A percentile compares a stretch with the other conserved stretches of the same genome.
Conservation (phyloP, 2,888 invertebrate genomes). For the Gymnosoma rotundatum region DNA sequence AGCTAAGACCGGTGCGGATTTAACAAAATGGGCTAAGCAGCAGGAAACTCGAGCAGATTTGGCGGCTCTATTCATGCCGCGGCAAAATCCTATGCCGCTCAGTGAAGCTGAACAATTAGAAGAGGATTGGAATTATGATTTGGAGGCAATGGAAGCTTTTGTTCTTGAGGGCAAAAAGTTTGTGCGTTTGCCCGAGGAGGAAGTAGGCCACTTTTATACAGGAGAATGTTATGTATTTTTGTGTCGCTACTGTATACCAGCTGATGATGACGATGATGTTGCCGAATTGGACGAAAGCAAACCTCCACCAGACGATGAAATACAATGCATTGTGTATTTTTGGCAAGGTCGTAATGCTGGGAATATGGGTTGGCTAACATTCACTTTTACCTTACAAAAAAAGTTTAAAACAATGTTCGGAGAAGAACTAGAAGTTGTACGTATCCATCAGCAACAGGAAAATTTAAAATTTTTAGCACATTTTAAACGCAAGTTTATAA, state of each 20-base stretch:
- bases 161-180: slow-evolving; percentile 98
- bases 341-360: slow-evolving; percentile 99
- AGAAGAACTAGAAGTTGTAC: slow-evolving; percentile 95
- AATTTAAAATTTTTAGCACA: slow-evolving; percentile 99
- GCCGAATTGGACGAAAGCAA: slow-evolving; percentile 76
- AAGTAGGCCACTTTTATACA: slow-evolving; percentile 94
- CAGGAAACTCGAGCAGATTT: slow-evolving; percentile 97
- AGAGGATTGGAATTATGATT: slow-evolving; percentile 99
- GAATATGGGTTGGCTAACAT: slow-evolving; percentile 99
- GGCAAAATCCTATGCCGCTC: slow-evolving; percentile 93
- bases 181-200: slow-evolving; percentile 97
- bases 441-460: slow-evolving; percentile 99
- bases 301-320: slow-evolving; percentile 82
- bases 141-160: slow-evolving; percentile 98
- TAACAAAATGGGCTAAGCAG: slow-evolving; percentile 94
- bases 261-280: slow-evolving; percentile 85
- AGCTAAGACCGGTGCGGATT: slow-evolving; percentile 96
- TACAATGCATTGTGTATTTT: slow-evolving; percentile 99
- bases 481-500: slow-evolving; percentile 96
- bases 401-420: slow-evolving; percentile 94
- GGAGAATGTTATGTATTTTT: slow-evolving; percentile 99
- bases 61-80: slow-evolving; percentile 96
- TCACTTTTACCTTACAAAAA: slow-evolving; percentile 97
- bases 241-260: slow-evolving; percentile 95
- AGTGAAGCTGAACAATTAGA: slow-evolving; percentile 93